These are phyloP conservation scores for Arenaria interpres DNA, from an alignment of 2,113 vertebrate genomes.

Conservation along the genomic window DNA sequence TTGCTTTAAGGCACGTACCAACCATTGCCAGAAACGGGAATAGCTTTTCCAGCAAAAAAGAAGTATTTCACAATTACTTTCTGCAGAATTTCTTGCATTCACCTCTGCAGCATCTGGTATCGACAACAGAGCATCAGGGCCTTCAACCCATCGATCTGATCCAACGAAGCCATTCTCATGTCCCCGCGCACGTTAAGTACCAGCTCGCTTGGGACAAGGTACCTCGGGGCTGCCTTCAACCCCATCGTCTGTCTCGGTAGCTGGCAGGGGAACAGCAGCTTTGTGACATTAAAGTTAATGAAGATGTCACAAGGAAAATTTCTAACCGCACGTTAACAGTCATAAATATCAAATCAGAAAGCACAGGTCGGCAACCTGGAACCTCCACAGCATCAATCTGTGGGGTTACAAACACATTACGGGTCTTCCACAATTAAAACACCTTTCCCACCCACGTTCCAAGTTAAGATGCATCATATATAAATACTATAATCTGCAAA, in stretches of 20 bases:
- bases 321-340: neutral
- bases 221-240: neutral
- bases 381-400: neutral
- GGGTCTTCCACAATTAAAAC: neutral
- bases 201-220: neutral
- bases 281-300: slow-evolving; percentile 18
- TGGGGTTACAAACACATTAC: neutral
- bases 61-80: neutral
- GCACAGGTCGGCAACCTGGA: neutral
- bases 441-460: neutral
- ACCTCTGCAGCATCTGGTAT: neutral
- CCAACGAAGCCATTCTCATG: neutral
- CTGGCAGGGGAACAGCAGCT: neutral
- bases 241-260: neutral
- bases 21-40: neutral
- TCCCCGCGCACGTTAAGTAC: neutral
- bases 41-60: neutral
- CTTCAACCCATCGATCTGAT: neutral
- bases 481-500: slow-evolving; percentile 4
- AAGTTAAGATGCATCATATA: neutral
- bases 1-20: neutral
- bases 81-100: neutral
- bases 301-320: slow-evolving; percentile 28
- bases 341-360: slow-evolving; percentile 29
- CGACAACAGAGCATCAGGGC: neutral